Evolutionary conservation across 2,797 vertebrate species (phyloP).

Genomic region (Oryzias sinensis): DNA sequence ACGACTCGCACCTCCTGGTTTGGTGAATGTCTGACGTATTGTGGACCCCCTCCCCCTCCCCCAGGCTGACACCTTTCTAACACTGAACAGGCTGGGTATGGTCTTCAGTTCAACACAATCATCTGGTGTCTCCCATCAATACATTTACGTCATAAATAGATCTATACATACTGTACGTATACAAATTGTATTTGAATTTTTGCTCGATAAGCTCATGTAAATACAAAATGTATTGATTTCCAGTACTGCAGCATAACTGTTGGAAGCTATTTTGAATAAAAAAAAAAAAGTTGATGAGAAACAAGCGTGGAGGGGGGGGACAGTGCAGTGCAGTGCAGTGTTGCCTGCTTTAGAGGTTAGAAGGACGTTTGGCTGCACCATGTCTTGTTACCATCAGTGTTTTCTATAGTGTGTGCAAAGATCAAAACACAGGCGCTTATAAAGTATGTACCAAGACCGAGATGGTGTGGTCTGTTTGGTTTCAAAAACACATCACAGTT

Average conservation of each 20-base stretch:
- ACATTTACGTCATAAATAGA: constrained; percentile 42
- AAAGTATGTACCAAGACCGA: constrained; percentile 76
- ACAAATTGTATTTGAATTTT: constrained; percentile 74
- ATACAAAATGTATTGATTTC: constrained; percentile 79
- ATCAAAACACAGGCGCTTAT: constrained; percentile 79
- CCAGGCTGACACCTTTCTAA: constrained; percentile 37
- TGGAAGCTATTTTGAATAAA: constrained; percentile 77
- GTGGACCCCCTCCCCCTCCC: constrained; percentile 42
- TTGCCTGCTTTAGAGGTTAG: constrained; percentile 36
- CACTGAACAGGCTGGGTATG: constrained; percentile 34
- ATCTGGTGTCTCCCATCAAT: constrained; percentile 43
- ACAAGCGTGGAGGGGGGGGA: constrained; percentile 61
- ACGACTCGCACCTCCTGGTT: constrained; percentile 46
- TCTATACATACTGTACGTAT: constrained; percentile 58
- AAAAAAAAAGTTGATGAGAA: constrained; percentile 58
- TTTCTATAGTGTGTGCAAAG: constrained; percentile 84
- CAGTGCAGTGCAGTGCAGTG: constrained; percentile 71
- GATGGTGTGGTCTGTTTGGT: constrained; percentile 54
- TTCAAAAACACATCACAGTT: constrained; percentile 9
- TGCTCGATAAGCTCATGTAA: constrained; percentile 80
- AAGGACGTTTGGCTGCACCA: constrained; percentile 63
- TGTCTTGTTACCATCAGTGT: constrained; percentile 78
- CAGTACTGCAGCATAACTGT: constrained; percentile 77
- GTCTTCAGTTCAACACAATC: constrained; percentile 37
- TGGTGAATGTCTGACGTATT: constrained; percentile 66